A percentile compares a stretch with the other conserved stretches of the same genome.
Conservation (phyloP, 2,888 invertebrate genomes). For the Ernsta delagoae region DNA sequence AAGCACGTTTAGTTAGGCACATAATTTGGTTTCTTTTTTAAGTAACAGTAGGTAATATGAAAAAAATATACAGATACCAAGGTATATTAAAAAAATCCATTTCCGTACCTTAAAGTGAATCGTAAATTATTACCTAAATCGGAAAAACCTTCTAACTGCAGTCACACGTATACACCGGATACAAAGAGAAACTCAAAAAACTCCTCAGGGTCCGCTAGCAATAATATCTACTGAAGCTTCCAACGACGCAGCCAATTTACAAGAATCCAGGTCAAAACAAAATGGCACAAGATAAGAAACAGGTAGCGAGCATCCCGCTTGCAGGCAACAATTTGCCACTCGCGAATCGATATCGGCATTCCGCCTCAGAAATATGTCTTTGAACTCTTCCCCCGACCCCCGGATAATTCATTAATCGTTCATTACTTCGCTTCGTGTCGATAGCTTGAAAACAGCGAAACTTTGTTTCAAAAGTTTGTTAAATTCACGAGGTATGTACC, state of each 20-base stretch:
- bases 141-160: too few species aligned
- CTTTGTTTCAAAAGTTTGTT: constrained; percentile 15
- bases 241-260: not conserved
- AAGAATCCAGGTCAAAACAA: constrained; percentile 10
- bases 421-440: constrained; percentile 28
- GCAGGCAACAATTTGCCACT: constrained; percentile 49
- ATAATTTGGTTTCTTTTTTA: too few species aligned
- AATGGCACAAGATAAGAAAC: not conserved
- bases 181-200: too few species aligned
- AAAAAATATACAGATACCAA: too few species aligned
- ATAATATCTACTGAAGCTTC: not conserved
- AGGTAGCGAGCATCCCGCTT: constrained; percentile 11
- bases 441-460: constrained; percentile 15
- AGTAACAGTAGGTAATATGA: too few species aligned
- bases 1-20: too few species aligned
- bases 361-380: constrained; percentile 58
- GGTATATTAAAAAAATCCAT: too few species aligned
- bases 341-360: constrained; percentile 56
- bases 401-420: constrained; percentile 44
- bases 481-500: not conserved
- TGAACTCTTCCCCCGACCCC: constrained; percentile 46
- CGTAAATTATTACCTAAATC: too few species aligned
- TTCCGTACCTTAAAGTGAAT: too few species aligned
- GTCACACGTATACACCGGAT: too few species aligned
- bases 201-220: too few species aligned